Base-by-base conservation (phyloP, 2,113 vertebrate species). In the Oncorhynchus mykiss region DNA sequence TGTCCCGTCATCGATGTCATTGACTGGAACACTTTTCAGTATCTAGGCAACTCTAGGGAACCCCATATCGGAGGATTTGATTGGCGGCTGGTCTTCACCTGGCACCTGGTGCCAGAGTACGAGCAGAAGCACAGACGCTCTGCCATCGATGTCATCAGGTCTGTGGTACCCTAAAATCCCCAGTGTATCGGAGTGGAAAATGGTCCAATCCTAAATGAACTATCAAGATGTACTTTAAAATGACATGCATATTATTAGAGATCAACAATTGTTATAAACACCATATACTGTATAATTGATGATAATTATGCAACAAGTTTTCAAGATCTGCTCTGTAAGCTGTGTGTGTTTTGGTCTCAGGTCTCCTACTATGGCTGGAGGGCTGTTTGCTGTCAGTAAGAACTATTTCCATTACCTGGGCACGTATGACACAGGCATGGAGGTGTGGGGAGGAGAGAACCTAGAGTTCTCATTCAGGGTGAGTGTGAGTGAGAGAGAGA, bases 381-480 rank as follows among this genome's bases (percentile, higher is more conserved):
- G 98, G n/a, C 90, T 99, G 80, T 99, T 99, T 92, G 94, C 96
- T 75, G 95, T 99, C 79, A 94, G 88, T 80, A 99, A 96, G 89
- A 95, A 91, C 65, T 99, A 99, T 83, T 99, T 99, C 91, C 93
- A 94, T 70, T 96, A 99, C 88, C 93, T 99, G 86, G 98, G 98
- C 78, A 98, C 98, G 2, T 99, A 99, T 48, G 98, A 99, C 88
- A 96, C 95, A 57, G 97, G 97, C 85, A 99, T 99, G 98, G 98
- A 99, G 94, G 98, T 99, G 65, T 99, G 98, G 98, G 98, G 98
- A 75, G 98, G 98, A 91, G 98, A 99, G 92, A 99, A 99, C 88
- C 94, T 99, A 80, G 97, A 99, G 84, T 97, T 99, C 84, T 99
- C 98, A 54, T 99, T 99, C 87, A 95, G 98, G 92, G 98, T 99